These are phyloP conservation scores for Sesamia inferens DNA, from an alignment of 2,888 invertebrate genomes.

Conservation along the genomic window DNA sequence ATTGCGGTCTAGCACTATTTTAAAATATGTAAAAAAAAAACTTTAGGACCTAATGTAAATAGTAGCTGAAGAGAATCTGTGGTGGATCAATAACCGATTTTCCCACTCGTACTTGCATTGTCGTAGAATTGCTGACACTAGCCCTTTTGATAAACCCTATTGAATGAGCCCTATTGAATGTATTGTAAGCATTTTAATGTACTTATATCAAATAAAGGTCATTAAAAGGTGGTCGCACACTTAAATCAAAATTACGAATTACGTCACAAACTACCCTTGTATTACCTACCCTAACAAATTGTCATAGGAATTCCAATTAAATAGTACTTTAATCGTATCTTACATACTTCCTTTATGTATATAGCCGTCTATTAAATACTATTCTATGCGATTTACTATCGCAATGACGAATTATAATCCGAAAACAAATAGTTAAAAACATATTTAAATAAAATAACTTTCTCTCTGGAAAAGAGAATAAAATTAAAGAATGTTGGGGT, in stretches of 20 bases:
- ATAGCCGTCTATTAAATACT: neutral
- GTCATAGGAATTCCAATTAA: neutral
- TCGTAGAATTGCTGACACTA: too few relatives aligned
- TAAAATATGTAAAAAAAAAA: too few relatives aligned
- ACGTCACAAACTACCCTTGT: conserved; percentile 37
- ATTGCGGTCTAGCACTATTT: too few relatives aligned
- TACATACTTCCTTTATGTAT: neutral
- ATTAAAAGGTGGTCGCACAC: neutral
- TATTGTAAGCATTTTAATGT: neutral
- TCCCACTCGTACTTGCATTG: too few relatives aligned
- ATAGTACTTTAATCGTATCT: neutral
- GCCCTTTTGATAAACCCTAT: too few relatives aligned
- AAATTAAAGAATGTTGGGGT: neutral
- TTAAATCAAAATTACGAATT: conserved; percentile 7
- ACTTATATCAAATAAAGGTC: neutral
- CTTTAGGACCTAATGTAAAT: too few relatives aligned
- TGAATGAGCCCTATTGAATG: too few relatives aligned
- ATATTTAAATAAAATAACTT: conserved; percentile 37
- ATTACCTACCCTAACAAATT: conserved; percentile 12
- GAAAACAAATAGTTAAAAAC: conserved; percentile 44
- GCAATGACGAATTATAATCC: conserved; percentile 35
- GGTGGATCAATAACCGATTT: too few relatives aligned
- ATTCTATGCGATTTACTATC: neutral
- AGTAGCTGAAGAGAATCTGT: too few relatives aligned
- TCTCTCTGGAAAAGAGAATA: conserved; percentile 27